Evolutionary conservation across 2,888 invertebrate species (phyloP).

Genomic region (Epinotia bilunana): DNA sequence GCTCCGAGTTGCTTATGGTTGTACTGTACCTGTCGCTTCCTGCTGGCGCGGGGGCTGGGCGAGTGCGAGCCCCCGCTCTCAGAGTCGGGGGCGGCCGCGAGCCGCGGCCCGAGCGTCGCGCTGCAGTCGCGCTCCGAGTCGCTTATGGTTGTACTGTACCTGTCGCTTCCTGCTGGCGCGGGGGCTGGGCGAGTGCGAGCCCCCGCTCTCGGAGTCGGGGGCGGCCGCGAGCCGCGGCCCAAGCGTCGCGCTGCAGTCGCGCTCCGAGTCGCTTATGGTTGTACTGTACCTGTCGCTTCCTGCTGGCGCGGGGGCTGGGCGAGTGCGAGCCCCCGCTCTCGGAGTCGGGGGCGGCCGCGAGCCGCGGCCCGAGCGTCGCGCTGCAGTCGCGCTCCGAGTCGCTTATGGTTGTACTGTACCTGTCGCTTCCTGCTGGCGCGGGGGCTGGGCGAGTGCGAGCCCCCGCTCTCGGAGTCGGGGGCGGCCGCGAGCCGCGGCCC

Average conservation of each 20-base stretch:
- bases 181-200: too few species aligned
- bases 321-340: constrained; percentile 95
- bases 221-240: too few species aligned
- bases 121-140: too few species aligned
- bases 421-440: constrained; percentile 87
- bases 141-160: too few species aligned
- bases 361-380: constrained; percentile 80
- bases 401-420: constrained; percentile 53
- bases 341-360: constrained; percentile 89
- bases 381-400: constrained; percentile 83
- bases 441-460: constrained; percentile 94
- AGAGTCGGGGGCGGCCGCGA: too few species aligned
- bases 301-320: constrained; percentile 92
- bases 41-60: too few species aligned
- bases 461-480: constrained; percentile 94
- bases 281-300: constrained; percentile 70
- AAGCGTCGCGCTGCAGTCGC: constrained; percentile 57
- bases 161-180: too few species aligned
- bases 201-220: too few species aligned
- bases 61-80: too few species aligned
- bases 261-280: constrained; percentile 66
- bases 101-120: too few species aligned
- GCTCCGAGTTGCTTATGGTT: too few species aligned
- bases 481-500: constrained; percentile 86
- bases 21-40: too few species aligned